phyloP scores from a whole-genome alignment of 2,113 vertebrate species.

The Zingel zingel region DNA sequence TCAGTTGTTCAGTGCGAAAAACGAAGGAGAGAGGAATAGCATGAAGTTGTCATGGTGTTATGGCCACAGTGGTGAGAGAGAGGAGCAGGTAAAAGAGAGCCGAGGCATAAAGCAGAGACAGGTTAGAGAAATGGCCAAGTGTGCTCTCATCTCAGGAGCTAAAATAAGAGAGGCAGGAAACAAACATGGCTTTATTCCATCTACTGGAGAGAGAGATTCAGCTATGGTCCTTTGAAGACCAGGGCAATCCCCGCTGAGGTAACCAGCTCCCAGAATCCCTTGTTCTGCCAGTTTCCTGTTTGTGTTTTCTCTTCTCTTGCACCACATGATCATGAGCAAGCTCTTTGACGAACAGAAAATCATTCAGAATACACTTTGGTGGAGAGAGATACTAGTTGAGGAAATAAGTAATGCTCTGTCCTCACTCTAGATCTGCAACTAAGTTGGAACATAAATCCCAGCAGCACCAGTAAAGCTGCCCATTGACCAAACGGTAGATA shows the following conservation, averaged over 20 bases:
- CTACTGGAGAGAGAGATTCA: conserved; percentile 27
- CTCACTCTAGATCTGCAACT: background rate
- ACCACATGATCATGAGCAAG: conserved; percentile 34
- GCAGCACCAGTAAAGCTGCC: background rate
- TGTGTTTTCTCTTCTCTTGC: conserved; percentile 36
- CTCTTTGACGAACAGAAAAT: conserved; percentile 25
- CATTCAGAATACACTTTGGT: conserved; percentile 3
- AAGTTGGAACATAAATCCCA: background rate
- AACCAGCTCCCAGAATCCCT: conserved; percentile 51
- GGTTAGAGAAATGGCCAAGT: conserved; percentile 41
- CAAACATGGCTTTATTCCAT: conserved; percentile 53
- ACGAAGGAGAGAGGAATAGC: background rate
- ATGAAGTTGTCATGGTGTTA: conserved; percentile 14
- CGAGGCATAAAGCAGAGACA: conserved; percentile 42
- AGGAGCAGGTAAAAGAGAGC: background rate
- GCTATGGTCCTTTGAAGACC: conserved; percentile 47
- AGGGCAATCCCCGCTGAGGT: conserved; percentile 60
- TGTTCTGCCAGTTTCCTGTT: conserved; percentile 48
- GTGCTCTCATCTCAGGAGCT: conserved; percentile 48
- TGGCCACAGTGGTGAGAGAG: conserved; percentile 27
- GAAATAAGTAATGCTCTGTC: conserved; percentile 10
- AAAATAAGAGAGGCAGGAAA: conserved; percentile 63
- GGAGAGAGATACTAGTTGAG: background rate
- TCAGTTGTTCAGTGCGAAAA: conserved; percentile 8
- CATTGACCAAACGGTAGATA: too few species aligned